Evolutionary conservation across 2,113 vertebrate genomes (phyloP).

Genomic region (Oryzias curvinotus): DNA sequence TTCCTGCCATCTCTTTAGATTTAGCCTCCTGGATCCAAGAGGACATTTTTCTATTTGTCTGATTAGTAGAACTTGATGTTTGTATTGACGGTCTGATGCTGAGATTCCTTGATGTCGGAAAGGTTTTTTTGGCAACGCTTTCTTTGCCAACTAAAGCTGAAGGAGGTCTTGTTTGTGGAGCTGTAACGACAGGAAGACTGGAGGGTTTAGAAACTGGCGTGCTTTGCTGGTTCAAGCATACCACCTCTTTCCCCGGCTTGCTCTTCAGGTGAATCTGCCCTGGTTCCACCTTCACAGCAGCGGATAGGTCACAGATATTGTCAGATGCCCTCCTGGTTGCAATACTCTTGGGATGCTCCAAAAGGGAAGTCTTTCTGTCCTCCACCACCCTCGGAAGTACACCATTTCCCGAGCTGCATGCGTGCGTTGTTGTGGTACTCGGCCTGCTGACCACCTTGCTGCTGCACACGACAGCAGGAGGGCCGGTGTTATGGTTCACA

Average conservation of each 20-base stretch:
- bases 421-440: constrained; percentile 4
- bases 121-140: constrained; percentile 14
- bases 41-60: constrained; percentile 19
- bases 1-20: constrained; percentile 2
- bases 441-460: constrained; percentile 17
- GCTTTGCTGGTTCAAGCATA: constrained; percentile 21
- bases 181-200: constrained; percentile 9
- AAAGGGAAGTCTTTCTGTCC: constrained; percentile 30
- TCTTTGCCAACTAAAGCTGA: constrained; percentile 10
- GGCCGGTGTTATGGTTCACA: background rate
- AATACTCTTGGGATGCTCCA: constrained; percentile 21
- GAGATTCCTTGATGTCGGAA: constrained; percentile 13
- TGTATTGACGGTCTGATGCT: constrained; percentile 9
- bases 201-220: constrained; percentile 22
- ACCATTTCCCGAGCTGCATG: constrained; percentile 7
- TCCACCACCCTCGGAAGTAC: constrained; percentile 34
- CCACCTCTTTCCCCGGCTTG: constrained; percentile 32
- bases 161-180: constrained; percentile 24
- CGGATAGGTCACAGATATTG: constrained; percentile 9
- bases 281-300: constrained; percentile 56
- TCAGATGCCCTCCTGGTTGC: constrained; percentile 17
- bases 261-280: constrained; percentile 17
- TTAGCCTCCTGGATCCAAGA: constrained; percentile 24
- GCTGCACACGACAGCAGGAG: constrained; percentile 1
- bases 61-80: constrained; percentile 1